Evolutionary conservation across 2,888 invertebrate species (phyloP), one percentile per base, ranked within the genome.

Genomic region (Megaustenia siamemsis): DNA sequence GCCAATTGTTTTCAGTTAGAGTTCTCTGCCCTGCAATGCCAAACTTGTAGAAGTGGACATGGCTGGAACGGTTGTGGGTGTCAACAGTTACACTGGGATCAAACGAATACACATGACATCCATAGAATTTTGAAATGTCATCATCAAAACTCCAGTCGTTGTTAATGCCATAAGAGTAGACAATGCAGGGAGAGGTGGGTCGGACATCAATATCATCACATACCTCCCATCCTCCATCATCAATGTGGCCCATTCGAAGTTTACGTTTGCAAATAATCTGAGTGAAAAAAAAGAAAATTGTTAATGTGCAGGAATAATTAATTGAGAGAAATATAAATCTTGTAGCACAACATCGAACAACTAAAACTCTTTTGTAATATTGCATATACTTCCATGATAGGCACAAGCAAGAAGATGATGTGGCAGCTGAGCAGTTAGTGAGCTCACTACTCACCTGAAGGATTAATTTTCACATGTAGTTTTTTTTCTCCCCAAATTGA

Each of bases 121-220:
- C 83, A 35, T 84, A 86, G 0, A 78, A 18, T 53, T 28, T 60
- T 24, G 82, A 71, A 3, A 66, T 43, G 63, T 77, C 82, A 53
- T 84, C 84, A 35, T 86, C 86, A 66, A 86, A 86, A 12, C 69
- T 60, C 43, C 66, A 86, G 66, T 86, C 86, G 49, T 78, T 53
- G 77, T 53, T 77, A n/a, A 86, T 84, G 56, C 86, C 86, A 81
- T 83, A 86, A 28, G 86, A 86, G 56, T 85, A 86, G 53, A 86
- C 81, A 43, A 86, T 76, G 66, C 86, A 86, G 15, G 85, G 83
- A 12, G n/a, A 35, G 0, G 45, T n/a, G 12, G 86, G 86, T 40
- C 86, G 68, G 45, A 83, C 85, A 28, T 68, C 68, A n/a, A 24
- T 28, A 69, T 86, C 86, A 45, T 86, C 86, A 80, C 86, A 86